Evolutionary conservation across 2,888 invertebrate species (phyloP).

Genomic region (Deilephila elpenor): DNA sequence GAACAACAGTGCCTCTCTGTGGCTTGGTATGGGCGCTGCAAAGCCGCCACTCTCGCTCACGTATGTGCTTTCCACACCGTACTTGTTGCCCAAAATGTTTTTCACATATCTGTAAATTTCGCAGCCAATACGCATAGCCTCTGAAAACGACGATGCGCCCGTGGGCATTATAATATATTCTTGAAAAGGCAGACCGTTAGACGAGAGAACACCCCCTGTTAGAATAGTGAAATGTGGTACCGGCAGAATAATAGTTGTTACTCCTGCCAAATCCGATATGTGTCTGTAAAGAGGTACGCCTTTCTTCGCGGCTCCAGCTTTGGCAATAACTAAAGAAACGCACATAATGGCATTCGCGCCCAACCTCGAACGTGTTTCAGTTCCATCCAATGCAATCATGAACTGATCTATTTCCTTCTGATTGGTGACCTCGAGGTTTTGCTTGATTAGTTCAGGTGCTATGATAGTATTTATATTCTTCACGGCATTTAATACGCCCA

Average conservation of each 20-base stretch:
- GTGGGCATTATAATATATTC: constrained; percentile 97
- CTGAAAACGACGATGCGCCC: constrained; percentile 95
- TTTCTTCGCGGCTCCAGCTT: constrained; percentile 98
- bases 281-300: constrained; percentile 94
- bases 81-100: constrained; percentile 95
- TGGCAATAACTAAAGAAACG: constrained; percentile 97
- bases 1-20: constrained; percentile 95
- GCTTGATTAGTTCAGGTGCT: constrained; percentile 91
- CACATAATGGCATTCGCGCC: constrained; percentile 99
- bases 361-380: constrained; percentile 96
- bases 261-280: constrained; percentile 97
- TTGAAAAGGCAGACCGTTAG: constrained; percentile 97
- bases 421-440: constrained; percentile 93
- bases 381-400: constrained; percentile 95
- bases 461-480: constrained; percentile 94
- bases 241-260: constrained; percentile 94
- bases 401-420: constrained; percentile 95
- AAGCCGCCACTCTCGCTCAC: constrained; percentile 99
- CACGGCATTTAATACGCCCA: constrained; percentile 96
- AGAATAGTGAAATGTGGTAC: constrained; percentile 99
- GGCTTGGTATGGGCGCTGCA: constrained; percentile 96
- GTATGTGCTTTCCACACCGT: constrained; percentile 95
- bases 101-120: constrained; percentile 97
- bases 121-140: constrained; percentile 98
- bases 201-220: constrained; percentile 98